Conservation (phyloP, 2,888 invertebrate genomes). For the Acanthoscelides obtectus region DNA sequence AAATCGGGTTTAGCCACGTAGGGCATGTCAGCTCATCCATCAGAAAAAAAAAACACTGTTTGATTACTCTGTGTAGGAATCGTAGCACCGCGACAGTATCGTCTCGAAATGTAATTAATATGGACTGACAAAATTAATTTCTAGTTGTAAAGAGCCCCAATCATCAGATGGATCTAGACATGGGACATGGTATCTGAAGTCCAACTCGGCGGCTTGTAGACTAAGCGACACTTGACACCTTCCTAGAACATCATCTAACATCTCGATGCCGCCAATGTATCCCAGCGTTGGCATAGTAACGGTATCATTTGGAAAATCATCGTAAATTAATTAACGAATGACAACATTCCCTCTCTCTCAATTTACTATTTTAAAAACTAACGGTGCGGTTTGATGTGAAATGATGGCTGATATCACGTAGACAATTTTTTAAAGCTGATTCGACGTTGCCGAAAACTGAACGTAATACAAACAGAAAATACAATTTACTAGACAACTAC, state of each 20-base stretch:
- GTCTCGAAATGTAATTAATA: background rate
- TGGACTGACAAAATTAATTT: background rate
- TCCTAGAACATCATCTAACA: background rate
- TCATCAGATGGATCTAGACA: background rate
- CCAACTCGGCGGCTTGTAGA: background rate
- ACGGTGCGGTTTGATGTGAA: background rate
- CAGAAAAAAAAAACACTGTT: too few species aligned
- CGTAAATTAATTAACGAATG: background rate
- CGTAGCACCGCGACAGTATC: background rate
- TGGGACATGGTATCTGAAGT: background rate
- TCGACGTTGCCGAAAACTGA: background rate
- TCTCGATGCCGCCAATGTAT: too few species aligned
- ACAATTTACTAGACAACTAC: too few species aligned
- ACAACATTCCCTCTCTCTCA: background rate
- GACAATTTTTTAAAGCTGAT: background rate
- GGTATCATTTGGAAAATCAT: background rate
- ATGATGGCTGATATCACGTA: background rate
- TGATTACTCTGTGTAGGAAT: background rate
- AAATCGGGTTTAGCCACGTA: too few species aligned
- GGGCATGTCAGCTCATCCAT: too few species aligned
- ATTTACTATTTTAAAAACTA: background rate
- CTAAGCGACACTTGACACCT: background rate
- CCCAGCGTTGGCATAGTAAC: too few species aligned
- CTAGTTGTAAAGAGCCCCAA: background rate
- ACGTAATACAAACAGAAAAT: too few species aligned